Evolutionary conservation across 2,113 vertebrate species (phyloP).

Genomic region (Oncorhynchus clarkii): DNA sequence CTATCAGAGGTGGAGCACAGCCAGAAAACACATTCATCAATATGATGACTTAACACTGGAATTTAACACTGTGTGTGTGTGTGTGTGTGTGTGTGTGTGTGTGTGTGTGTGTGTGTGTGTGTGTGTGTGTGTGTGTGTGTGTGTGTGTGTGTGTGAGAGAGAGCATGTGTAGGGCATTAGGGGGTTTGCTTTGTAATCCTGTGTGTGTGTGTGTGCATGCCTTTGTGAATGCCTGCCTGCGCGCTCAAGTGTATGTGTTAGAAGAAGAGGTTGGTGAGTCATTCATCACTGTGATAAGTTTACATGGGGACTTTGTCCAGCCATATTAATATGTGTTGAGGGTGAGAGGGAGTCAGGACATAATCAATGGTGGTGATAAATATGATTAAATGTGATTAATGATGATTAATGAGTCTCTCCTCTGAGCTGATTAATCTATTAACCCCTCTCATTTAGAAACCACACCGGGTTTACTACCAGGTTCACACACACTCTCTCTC

Average conservation of each 20-base stretch:
- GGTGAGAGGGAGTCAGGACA: conserved; percentile 62
- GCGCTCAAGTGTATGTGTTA: conserved; percentile 44
- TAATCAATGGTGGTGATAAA: conserved; percentile 81
- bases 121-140: conserved; percentile 9
- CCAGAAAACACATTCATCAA: conserved; percentile 68
- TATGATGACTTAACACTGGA: conserved; percentile 14
- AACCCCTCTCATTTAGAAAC: conserved; percentile 56
- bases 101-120: conserved; percentile 17
- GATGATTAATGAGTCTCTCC: conserved; percentile 73
- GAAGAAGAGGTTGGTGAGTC: conserved; percentile 42
- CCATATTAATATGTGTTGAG: conserved; percentile 67
- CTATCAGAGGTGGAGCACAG: conserved; percentile 69
- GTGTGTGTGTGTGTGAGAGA: conserved; percentile 30
- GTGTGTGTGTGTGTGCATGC: conserved; percentile 22
- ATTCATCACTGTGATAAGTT: conserved; percentile 74
- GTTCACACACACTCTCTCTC: background rate
- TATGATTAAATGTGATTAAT: conserved; percentile 78
- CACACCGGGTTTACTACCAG: conserved; percentile 5
- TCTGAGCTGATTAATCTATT: conserved; percentile 57
- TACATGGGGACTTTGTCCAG: conserved; percentile 66
- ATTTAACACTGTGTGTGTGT: too few relatives aligned
- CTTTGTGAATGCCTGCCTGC: conserved; percentile 13
- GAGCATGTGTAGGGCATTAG: background rate
- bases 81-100: background rate
- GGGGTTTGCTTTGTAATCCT: conserved; percentile 33